These are phyloP conservation scores for Pungitius pungitius DNA, from an alignment of 2,113 vertebrate genomes.

Conservation along the genomic window DNA sequence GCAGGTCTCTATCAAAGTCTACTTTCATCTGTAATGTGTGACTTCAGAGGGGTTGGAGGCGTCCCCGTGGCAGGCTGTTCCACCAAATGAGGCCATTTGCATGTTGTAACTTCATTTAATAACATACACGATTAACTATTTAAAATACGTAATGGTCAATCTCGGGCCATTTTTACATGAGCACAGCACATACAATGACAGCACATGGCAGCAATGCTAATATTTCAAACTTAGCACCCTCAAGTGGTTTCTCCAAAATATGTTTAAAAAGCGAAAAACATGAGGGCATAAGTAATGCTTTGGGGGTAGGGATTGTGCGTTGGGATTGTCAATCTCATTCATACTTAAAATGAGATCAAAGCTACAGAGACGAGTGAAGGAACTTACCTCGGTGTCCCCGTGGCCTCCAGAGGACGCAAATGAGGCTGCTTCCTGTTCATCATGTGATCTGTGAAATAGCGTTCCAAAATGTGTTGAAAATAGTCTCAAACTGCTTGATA, in stretches of 20 bases:
- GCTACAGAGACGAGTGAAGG: background rate
- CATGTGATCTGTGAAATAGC: background rate
- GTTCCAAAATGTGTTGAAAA: background rate
- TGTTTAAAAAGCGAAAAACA: background rate
- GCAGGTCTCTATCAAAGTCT: conserved; percentile 67
- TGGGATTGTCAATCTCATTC: background rate
- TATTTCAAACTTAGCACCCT: background rate
- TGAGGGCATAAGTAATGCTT: background rate
- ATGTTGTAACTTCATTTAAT: background rate
- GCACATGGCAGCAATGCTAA: background rate
- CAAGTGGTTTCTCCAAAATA: background rate
- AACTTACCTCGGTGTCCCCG: background rate
- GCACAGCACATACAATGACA: background rate
- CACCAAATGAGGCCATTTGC: background rate
- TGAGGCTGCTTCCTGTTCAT: background rate
- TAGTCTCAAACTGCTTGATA: background rate
- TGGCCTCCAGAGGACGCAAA: background rate
- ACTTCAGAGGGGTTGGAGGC: conserved; percentile 57
- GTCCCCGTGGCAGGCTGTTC: conserved; percentile 14
- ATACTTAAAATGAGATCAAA: background rate
- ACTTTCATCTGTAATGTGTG: conserved; percentile 74
- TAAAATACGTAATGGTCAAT: background rate
- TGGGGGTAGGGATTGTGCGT: background rate
- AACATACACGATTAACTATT: background rate
- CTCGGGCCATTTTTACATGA: background rate